Evolutionary conservation across 2,888 invertebrate species (phyloP).

Genomic region (Heteropelma amictum): DNA sequence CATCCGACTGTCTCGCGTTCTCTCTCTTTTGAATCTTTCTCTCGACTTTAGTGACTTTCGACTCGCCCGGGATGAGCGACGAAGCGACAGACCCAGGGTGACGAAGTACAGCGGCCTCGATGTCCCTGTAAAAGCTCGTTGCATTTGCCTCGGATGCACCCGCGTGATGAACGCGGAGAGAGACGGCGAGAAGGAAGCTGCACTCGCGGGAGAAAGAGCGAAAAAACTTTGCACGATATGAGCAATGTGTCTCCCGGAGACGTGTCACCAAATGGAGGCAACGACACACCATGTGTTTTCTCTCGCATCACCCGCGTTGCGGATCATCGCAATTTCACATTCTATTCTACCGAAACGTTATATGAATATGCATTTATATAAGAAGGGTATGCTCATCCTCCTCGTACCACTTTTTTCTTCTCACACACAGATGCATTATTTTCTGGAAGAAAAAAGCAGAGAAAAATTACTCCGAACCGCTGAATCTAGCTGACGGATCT

Average conservation of each 20-base stretch:
- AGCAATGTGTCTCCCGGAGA: slow-evolving; percentile 27
- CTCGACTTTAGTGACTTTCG: slow-evolving; percentile 52
- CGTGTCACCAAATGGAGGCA: slow-evolving; percentile 47
- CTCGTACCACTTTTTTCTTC: too few relatives aligned
- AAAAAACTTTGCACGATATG: neutral
- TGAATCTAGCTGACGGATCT: too few relatives aligned
- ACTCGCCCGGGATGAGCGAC: slow-evolving; percentile 62
- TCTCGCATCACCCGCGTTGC: slow-evolving; percentile 22
- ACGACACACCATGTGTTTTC: slow-evolving; percentile 50
- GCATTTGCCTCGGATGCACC: slow-evolving; percentile 19
- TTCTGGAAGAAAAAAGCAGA: too few relatives aligned
- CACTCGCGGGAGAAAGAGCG: neutral
- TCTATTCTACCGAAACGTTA: slow-evolving; percentile 27
- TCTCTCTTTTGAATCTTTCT: slow-evolving; percentile 48
- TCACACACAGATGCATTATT: too few relatives aligned
- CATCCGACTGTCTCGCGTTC: slow-evolving; percentile 59
- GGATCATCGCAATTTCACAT: too few relatives aligned
- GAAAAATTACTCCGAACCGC: too few relatives aligned
- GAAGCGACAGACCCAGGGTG: slow-evolving; percentile 68
- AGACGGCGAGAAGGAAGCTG: neutral
- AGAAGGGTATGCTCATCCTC: too few relatives aligned
- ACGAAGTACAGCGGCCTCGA: slow-evolving; percentile 64
- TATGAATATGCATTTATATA: neutral
- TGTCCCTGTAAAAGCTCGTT: slow-evolving; percentile 36
- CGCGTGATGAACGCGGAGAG: neutral